A percentile compares a stretch with the other conserved stretches of the same genome.
Conservation (phyloP, 2,888 invertebrate genomes). For the Luperina nickerlii region DNA sequence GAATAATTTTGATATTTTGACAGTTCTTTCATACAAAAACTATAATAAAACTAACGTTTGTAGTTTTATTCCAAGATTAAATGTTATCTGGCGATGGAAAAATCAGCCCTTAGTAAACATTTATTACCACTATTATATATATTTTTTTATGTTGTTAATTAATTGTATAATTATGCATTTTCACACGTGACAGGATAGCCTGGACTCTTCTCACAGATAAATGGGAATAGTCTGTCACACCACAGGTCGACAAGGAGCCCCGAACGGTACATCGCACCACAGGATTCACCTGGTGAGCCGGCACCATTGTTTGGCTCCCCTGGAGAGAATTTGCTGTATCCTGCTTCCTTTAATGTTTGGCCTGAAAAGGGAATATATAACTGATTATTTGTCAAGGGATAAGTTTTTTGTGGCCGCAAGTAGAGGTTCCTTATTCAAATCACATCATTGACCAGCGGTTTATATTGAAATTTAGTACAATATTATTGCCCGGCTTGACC, state of each 20-base stretch:
- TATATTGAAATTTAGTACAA: background rate
- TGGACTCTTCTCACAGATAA: conserved; percentile 30
- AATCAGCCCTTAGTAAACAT: too few relatives aligned
- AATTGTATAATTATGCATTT: background rate
- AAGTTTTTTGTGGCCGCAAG: background rate
- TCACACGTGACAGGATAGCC: background rate
- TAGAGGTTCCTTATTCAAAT: background rate
- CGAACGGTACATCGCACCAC: background rate
- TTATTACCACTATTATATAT: background rate
- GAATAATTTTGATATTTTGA: too few relatives aligned
- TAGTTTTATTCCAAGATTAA: too few relatives aligned
- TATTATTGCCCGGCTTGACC: background rate
- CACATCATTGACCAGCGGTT: background rate
- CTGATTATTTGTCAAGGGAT: background rate
- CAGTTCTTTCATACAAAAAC: too few relatives aligned
- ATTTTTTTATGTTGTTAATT: background rate
- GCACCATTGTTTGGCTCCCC: background rate
- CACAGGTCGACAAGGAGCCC: conserved; percentile 5
- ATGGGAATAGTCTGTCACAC: background rate
- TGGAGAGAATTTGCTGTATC: background rate
- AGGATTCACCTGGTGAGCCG: background rate
- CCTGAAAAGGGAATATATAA: conserved; percentile 8
- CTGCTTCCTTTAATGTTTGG: conserved; percentile 19
- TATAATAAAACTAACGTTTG: too few relatives aligned
- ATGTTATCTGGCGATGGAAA: too few relatives aligned